These are phyloP conservation scores for Muscicapa striata DNA, from an alignment of 2,797 vertebrate genomes.

Conservation along the genomic window DNA sequence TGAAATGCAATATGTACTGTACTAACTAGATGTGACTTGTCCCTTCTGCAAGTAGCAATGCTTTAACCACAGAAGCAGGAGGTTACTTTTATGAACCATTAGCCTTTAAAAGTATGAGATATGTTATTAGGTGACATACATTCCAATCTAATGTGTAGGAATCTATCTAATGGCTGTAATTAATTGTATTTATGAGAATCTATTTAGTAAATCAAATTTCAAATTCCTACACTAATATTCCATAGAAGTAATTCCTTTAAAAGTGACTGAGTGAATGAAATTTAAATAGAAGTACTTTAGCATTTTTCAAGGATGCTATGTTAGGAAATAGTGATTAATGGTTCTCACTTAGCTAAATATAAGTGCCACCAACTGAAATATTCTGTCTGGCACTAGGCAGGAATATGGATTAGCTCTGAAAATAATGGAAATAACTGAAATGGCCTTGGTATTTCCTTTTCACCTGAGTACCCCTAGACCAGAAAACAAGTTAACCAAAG, in stretches of 20 bases:
- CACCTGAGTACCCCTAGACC: not conserved
- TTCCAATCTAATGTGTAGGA: not conserved
- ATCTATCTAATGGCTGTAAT: conserved; percentile 3
- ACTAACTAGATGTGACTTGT: not conserved
- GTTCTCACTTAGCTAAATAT: conserved; percentile 62
- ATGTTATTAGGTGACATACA: not conserved
- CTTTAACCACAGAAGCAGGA: not conserved
- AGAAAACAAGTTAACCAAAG: not conserved
- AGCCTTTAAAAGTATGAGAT: not conserved
- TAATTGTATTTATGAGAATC: conserved; percentile 22
- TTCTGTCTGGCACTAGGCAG: conserved; percentile 30
- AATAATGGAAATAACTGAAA: conserved; percentile 14
- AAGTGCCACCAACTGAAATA: conserved; percentile 11
- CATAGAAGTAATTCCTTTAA: conserved; percentile 19
- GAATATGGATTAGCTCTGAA: conserved; percentile 23
- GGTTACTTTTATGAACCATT: not conserved
- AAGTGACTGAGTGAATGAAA: conserved; percentile 49
- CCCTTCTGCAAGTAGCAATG: not conserved
- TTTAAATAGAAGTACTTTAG: conserved; percentile 56
- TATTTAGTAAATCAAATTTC: conserved; percentile 23
- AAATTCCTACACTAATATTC: conserved; percentile 4
- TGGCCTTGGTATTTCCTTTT: conserved; percentile 5
- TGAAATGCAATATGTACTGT: not conserved
- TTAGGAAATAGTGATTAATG: conserved; percentile 62
- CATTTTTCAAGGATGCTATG: conserved; percentile 57